These are phyloP conservation scores for Eupeodes latifasciatus DNA, from an alignment of 2,888 invertebrate species.

Conservation along the genomic window DNA sequence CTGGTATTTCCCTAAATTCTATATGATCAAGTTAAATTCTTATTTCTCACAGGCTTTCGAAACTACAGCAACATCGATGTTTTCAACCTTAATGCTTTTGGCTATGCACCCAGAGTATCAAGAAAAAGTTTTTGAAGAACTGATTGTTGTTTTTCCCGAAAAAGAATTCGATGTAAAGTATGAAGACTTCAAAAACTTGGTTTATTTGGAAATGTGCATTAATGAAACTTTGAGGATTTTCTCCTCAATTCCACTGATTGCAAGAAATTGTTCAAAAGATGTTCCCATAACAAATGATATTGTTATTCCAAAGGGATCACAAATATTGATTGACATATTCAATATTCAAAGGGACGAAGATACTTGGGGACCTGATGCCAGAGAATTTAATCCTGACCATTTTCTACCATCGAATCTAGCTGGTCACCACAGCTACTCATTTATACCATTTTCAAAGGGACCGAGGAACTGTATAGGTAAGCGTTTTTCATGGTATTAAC, in stretches of 20 bases:
- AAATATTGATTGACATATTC: conserved; percentile 73
- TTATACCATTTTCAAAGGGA: conserved; percentile 79
- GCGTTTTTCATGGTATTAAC: background rate
- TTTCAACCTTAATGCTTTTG: conserved; percentile 78
- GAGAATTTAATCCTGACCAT: conserved; percentile 77
- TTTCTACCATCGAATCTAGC: conserved; percentile 77
- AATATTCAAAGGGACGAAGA: conserved; percentile 77
- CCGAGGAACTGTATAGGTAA: conserved; percentile 79
- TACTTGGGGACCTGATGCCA: conserved; percentile 78
- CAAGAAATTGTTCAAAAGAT: conserved; percentile 64
- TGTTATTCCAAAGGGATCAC: conserved; percentile 72
- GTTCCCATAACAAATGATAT: conserved; percentile 63
- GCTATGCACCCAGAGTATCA: conserved; percentile 78
- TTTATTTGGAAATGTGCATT: conserved; percentile 77
- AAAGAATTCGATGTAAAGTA: conserved; percentile 73
- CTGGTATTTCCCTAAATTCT: no score
- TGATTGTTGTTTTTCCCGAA: conserved; percentile 77
- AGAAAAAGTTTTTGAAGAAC: conserved; percentile 78
- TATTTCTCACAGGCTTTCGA: conserved; percentile 77
- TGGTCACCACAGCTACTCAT: conserved; percentile 76
- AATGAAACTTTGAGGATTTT: conserved; percentile 77
- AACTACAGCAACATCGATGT: conserved; percentile 77
- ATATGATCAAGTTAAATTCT: no score
- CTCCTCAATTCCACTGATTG: conserved; percentile 77
- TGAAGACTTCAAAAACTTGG: conserved; percentile 76